phyloP scores from a whole-genome alignment of 2,113 vertebrate genomes.

The Protobothrops flavoviridis region DNA sequence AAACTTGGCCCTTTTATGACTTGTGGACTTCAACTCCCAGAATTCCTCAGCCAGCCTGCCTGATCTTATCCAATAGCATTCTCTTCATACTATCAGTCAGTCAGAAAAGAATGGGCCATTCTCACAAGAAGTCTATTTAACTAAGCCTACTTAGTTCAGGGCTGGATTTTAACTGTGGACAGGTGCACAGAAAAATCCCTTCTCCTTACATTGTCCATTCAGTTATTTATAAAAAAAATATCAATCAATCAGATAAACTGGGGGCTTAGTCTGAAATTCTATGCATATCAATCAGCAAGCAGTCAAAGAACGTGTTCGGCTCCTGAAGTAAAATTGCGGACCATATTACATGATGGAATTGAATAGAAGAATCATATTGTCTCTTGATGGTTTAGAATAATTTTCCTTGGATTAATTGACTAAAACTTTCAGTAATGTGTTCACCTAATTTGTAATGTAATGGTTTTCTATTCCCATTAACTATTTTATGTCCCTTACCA shows the following conservation, averaged over 20 bases:
- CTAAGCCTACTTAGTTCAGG: not conserved
- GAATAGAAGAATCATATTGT: not conserved
- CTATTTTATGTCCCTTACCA: not conserved
- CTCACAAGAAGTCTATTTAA: not conserved
- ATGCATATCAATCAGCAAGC: not conserved
- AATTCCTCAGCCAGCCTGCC: too few species aligned
- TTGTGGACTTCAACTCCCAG: too few species aligned
- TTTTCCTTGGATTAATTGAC: not conserved
- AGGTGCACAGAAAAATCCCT: not conserved
- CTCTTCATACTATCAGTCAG: not conserved
- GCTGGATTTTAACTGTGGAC: not conserved
- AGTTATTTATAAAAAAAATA: not conserved
- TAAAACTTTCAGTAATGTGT: not conserved
- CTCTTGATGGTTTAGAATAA: not conserved
- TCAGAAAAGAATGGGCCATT: not conserved
- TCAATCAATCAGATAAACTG: not conserved
- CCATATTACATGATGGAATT: not conserved
- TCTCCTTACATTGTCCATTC: not conserved
- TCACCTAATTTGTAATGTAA: not conserved
- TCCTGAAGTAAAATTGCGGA: not conserved
- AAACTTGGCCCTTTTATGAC: too few species aligned
- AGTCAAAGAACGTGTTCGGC: not conserved
- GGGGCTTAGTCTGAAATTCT: not conserved
- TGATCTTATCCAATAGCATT: not conserved
- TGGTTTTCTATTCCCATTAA: conserved; percentile 11